Percentiles rank a stretch among this genome's conserved stretches.
These are phyloP conservation scores for Enhydra lutris DNA, from an alignment of 2,113 vertebrate genomes.

Conservation along the genomic window DNA sequence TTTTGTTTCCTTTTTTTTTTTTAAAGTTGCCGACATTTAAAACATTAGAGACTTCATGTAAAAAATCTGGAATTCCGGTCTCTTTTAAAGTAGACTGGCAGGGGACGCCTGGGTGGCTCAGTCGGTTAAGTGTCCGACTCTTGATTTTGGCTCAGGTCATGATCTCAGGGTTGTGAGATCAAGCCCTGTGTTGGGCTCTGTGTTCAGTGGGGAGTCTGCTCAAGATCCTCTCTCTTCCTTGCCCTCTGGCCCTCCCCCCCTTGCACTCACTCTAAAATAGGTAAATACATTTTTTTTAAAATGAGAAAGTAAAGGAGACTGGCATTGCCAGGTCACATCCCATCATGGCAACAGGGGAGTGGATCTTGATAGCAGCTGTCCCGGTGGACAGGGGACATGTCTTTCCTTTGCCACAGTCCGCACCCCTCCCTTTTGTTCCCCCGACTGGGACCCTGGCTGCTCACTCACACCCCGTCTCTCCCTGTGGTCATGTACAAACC, in stretches of 20 bases:
- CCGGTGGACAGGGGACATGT: not conserved
- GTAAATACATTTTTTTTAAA: not conserved
- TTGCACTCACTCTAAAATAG: not conserved
- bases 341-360: fast-evolving
- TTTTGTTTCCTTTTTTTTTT: not conserved
- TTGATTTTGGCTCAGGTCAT: not conserved
- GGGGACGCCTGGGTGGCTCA: not conserved
- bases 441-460: not conserved
- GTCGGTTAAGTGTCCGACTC: not conserved
- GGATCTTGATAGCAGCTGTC: not conserved
- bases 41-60: not conserved
- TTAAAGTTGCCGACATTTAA: not conserved
- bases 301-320: not conserved
- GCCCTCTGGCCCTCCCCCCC: not conserved
- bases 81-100: not conserved
- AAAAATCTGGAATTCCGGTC: not conserved
- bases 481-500: not conserved
- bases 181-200: not conserved
- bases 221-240: not conserved
- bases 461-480: not conserved
- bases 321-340: not conserved
- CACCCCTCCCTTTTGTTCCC: not conserved
- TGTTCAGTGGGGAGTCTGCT: not conserved
- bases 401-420: not conserved
- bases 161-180: not conserved